Base-by-base conservation (phyloP, 2,113 vertebrate genomes). In the Neodontobutis hainanensis region DNA sequence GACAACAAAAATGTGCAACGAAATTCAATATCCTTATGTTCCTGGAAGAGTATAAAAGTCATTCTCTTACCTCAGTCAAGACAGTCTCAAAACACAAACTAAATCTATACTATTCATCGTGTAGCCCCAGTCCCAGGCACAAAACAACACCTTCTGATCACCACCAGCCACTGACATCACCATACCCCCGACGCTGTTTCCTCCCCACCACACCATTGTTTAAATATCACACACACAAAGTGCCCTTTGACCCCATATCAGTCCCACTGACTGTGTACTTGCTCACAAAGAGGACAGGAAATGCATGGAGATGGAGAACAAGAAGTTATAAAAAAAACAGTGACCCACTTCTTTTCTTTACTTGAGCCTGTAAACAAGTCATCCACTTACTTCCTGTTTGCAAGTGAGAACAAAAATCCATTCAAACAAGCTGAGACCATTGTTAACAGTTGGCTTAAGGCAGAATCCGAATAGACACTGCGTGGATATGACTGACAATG, bases 101-200 rank as follows among this genome's bases (percentile, higher is more conserved):
- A 16, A 50, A 51, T 12, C 36, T 38, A 42, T 48, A 12, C 46
- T 67, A 51, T 16, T 16, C 49, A 61, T 10, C 40, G 53, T 53
- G 57, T 40, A 76, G 46, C 55, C 14, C 11, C 12, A 36, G 60
- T 48, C 53, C 45, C 74, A 73, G 73, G 67, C 75, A 84, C 67
- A 40, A 47, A 55, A 65, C 42, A 36, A 27, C 16, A 14, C 38
- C 0, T 63, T 67, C 65, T 52, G 73, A 82, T 40, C 67, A 16
- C 81, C 73, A 80, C 83, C 87, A 85, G 84, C 35, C 84, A 40
- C 70, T 83, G 83, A 81, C 81, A 78, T 78, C 79, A 85, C 58
- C 34, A 2, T 12, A 6, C 11, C 48, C 5, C n/a, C 82, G 74
- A 68, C 71, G 81, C 61, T 46, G 42, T 60, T 75, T 75, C 75